Percentiles rank a stretch among this genome's conserved stretches.
Evolutionary conservation across 1,140 invertebrate species (phyloP).

Genomic region (Pogonomyrmex californicus): DNA sequence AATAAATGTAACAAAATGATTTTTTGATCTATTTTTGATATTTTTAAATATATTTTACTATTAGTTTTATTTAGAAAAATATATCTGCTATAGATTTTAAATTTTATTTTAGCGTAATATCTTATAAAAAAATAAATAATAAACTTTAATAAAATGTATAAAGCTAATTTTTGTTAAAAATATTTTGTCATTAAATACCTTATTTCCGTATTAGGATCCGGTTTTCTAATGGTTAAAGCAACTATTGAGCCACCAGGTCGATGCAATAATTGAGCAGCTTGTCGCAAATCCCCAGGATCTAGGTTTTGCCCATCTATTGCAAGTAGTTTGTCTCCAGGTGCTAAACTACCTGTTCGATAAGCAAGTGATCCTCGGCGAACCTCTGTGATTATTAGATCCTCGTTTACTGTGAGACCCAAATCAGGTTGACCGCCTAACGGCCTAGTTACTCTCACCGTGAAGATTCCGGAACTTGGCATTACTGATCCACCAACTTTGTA

Average conservation of each 20-base stretch:
- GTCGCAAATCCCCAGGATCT: conserved; percentile 90
- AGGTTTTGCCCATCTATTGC: conserved; percentile 95
- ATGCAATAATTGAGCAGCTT: conserved; percentile 93
- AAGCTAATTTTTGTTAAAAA: background rate
- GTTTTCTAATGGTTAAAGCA: conserved; percentile 91
- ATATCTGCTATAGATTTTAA: no score
- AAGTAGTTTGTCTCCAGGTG: conserved; percentile 94
- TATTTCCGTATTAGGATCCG: conserved; percentile 86
- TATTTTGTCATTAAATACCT: conserved; percentile 70
- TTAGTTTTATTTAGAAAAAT: no score
- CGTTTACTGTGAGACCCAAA: conserved; percentile 95
- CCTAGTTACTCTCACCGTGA: conserved; percentile 95
- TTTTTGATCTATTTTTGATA: no score
- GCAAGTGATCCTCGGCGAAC: conserved; percentile 96
- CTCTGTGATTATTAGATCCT: conserved; percentile 93
- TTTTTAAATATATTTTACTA: no score
- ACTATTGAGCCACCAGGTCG: conserved; percentile 91
- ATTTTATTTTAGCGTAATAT: no score
- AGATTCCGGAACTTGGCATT: conserved; percentile 95
- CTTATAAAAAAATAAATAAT: no score
- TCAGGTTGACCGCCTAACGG: conserved; percentile 89
- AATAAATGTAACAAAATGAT: no score
- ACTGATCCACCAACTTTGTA: conserved; percentile 98
- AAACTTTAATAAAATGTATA: background rate
- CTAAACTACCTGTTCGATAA: conserved; percentile 95